Evolutionary conservation across 2,113 vertebrate genomes (phyloP).

Genomic region (Chunga burmeisteri): DNA sequence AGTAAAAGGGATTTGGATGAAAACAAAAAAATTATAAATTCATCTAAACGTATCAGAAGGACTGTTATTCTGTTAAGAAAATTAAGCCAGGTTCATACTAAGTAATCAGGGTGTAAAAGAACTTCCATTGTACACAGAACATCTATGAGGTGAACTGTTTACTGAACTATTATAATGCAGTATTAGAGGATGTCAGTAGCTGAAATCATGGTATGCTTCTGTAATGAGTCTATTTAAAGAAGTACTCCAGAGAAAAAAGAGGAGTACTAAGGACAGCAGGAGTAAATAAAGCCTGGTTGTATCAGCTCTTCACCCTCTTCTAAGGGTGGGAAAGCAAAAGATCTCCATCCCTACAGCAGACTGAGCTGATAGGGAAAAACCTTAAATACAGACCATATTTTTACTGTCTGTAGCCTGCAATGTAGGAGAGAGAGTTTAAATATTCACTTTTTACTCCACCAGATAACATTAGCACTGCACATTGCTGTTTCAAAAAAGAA

Average conservation of each 20-base stretch:
- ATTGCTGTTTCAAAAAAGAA: background rate
- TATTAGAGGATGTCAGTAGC: background rate
- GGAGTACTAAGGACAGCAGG: background rate
- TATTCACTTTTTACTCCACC: background rate
- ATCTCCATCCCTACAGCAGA: background rate
- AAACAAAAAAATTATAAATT: background rate
- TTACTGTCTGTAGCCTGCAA: background rate
- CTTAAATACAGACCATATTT: background rate
- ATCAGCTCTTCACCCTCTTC: background rate
- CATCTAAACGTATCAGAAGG: background rate
- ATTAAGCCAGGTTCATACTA: background rate
- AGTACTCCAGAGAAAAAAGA: background rate
- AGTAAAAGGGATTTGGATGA: background rate
- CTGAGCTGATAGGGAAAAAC: background rate
- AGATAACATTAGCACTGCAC: background rate
- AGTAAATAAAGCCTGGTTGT: background rate
- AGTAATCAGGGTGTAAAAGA: background rate
- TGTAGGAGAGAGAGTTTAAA: background rate
- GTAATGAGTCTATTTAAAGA: background rate
- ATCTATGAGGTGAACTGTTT: background rate
- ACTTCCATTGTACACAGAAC: background rate
- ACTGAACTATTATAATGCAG: background rate
- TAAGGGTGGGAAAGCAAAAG: background rate
- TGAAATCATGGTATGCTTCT: background rate
- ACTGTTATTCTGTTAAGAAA: background rate